Evolutionary conservation across 2,113 vertebrate species (phyloP).

Genomic region (Promerops cafer): DNA sequence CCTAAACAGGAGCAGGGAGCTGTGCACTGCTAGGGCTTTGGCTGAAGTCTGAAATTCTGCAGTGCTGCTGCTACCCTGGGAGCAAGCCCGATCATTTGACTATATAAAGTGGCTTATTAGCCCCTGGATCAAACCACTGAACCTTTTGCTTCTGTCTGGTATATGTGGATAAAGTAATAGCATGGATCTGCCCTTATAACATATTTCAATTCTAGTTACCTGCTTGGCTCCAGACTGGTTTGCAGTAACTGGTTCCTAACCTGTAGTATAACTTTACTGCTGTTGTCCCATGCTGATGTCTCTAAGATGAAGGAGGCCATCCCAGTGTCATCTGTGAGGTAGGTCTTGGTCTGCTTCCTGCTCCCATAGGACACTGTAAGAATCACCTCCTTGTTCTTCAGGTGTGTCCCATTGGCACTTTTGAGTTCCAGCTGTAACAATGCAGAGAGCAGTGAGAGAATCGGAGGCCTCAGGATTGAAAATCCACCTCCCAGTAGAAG

Average conservation of each 20-base stretch:
- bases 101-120: not conserved
- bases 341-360: not conserved
- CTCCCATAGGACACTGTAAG: not conserved
- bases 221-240: not conserved
- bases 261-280: constrained; percentile 6
- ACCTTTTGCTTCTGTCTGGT: not conserved
- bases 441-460: not conserved
- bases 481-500: not conserved
- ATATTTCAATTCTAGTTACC: not conserved
- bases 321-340: constrained; percentile 10
- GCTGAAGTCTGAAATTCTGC: not conserved
- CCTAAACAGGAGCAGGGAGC: not conserved
- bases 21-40: not conserved
- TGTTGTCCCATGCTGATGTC: constrained; percentile 21
- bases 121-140: not conserved
- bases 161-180: not conserved
- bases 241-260: not conserved
- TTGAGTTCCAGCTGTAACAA: constrained; percentile 34
- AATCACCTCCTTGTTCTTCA: constrained; percentile 29
- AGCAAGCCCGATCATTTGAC: not conserved
- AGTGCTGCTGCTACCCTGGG: not conserved
- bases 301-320: constrained; percentile 26
- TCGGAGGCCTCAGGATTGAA: not conserved
- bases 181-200: not conserved
- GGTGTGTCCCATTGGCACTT: constrained; percentile 6